phyloP scores from a whole-genome alignment of 1,140 invertebrate species.

The Drosophila setifemur region DNA sequence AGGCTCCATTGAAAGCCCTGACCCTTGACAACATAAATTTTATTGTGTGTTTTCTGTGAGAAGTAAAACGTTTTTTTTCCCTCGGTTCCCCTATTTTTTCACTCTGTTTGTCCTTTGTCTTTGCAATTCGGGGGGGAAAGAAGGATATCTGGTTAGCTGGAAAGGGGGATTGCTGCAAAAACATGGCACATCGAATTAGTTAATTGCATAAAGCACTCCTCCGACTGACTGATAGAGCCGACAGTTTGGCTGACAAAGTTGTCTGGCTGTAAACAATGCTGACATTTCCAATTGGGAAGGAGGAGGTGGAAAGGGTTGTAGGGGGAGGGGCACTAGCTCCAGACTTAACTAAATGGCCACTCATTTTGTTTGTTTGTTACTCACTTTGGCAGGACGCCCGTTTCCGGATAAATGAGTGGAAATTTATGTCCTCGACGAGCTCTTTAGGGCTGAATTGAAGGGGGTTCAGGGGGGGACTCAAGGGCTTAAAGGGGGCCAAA shows the following conservation, averaged over 20 bases:
- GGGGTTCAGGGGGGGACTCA: neutral
- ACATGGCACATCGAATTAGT: slow-evolving; percentile 65
- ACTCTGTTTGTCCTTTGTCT: slow-evolving; percentile 12
- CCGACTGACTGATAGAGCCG: slow-evolving; percentile 34
- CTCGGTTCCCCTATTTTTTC: neutral
- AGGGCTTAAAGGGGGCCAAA: slow-evolving; percentile 2
- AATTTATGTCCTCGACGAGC: slow-evolving; percentile 51
- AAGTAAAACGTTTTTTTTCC: slow-evolving; percentile 3
- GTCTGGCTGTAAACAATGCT: slow-evolving; percentile 60
- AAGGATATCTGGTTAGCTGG: too few species aligned
- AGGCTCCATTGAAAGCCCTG: slow-evolving; percentile 30
- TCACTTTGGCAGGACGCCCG: slow-evolving; percentile 58
- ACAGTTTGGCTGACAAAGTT: slow-evolving; percentile 56
- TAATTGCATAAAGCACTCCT: slow-evolving; percentile 66
- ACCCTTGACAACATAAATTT: slow-evolving; percentile 69
- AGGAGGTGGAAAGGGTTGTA: neutral
- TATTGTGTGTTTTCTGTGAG: slow-evolving; percentile 35
- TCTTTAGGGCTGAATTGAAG: neutral
- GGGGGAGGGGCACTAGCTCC: too few species aligned
- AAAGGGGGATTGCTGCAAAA: slow-evolving; percentile 20
- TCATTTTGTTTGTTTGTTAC: slow-evolving; percentile 63
- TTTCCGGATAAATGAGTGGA: slow-evolving; percentile 57
- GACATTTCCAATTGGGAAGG: neutral
- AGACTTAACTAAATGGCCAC: slow-evolving; percentile 57
- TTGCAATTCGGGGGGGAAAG: neutral